Evolutionary conservation across 2,113 vertebrate genomes (phyloP).

Genomic region (Megalops atlanticus): DNA sequence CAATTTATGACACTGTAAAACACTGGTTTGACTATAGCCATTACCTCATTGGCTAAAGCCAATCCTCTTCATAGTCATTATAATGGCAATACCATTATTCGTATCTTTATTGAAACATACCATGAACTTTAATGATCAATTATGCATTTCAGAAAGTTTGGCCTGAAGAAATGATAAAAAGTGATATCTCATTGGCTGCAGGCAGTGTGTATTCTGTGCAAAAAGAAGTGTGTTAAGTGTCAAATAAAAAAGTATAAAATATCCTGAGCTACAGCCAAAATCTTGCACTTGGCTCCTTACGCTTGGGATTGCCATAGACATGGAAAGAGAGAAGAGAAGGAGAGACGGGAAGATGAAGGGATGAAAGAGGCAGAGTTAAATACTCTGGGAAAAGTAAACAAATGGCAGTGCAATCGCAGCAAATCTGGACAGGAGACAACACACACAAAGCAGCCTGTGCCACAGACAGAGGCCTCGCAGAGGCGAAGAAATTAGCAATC

Average conservation of each 20-base stretch:
- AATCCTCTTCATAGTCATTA: neutral
- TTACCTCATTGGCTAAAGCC: neutral
- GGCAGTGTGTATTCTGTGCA: too few relatives aligned
- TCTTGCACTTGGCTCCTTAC: neutral
- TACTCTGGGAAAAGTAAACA: conserved; percentile 76
- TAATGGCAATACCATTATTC: neutral
- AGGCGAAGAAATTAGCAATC: conserved; percentile 34
- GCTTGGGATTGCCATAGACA: conserved; percentile 15
- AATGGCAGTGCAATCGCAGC: conserved; percentile 54
- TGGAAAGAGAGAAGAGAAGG: conserved; percentile 45
- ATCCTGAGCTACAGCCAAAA: conserved; percentile 9
- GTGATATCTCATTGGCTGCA: too few relatives aligned
- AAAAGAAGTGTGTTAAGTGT: too few relatives aligned
- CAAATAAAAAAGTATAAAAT: neutral
- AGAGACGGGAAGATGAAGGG: conserved; percentile 29
- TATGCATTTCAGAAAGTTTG: too few relatives aligned
- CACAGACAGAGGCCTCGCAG: conserved; percentile 52
- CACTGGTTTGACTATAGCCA: neutral
- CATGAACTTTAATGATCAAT: neutral
- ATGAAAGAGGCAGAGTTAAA: conserved; percentile 43
- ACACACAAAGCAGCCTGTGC: conserved; percentile 37
- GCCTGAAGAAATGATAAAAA: too few relatives aligned
- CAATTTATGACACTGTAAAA: neutral
- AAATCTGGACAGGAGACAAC: conserved; percentile 45
- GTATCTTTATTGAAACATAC: neutral